Evolutionary conservation across 2,888 invertebrate genomes (phyloP), one percentile per base, ranked within the genome.

Genomic region (Ganaspis brasiliensis): DNA sequence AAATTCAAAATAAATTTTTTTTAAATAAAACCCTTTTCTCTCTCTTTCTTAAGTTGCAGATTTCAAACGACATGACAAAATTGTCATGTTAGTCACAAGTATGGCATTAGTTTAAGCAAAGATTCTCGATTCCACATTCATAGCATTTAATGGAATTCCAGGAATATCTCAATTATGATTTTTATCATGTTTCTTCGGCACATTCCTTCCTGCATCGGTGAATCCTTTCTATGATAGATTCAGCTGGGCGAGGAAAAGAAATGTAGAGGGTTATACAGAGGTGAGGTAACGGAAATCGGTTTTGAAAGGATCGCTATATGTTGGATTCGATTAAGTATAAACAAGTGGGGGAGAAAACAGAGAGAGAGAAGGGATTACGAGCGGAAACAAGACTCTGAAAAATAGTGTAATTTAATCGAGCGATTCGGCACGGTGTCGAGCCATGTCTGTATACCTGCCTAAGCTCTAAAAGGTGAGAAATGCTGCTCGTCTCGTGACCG

Each of bases 401-500:
- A 87, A 87, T 84, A 82, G 78, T 77, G 86, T 84, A 85, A 87
- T 87, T 87, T 87, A 85, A 87, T 86, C 87, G 87, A 87, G 83
- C 85, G 82, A 88, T 86, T 86, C 83, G 84, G 84, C 83, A 82
- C 70, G 77, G 82, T 84, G 79, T 85, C 82, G 83, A 81, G 72
- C 74, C 77, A 80, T 75, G 24, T 77, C 79, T 81, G 72, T 80
- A 78, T 80, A 79, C 80, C 81, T 83, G 81, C 82, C 80, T 84
- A 84, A 81, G 82, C 79, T 84, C 83, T 81, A 79, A 83, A 40
- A 87, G 87, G 88, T 90, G 89, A 90, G 86, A 89, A 89, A 90
- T 90, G 88, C 81, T 84, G 84, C 83, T 82, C 83, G 85, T 82
- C 78, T 82, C 77, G 84, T 90, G 89, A 90, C 88, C 87, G 89